Evolutionary conservation across 2,888 invertebrate species (phyloP).

Genomic region (Microctonus brassicae): DNA sequence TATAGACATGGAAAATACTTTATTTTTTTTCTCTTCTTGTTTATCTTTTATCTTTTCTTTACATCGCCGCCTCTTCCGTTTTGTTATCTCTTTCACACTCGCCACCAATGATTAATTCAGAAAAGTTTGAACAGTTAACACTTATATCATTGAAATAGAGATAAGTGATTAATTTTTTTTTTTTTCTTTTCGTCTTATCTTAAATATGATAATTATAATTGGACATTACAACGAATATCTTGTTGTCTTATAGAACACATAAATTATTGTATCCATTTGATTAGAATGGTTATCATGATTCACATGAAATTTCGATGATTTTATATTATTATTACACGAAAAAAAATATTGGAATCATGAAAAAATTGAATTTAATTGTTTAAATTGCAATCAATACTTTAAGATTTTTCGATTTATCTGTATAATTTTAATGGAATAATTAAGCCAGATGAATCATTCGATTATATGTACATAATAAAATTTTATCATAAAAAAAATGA

Average conservation of each 20-base stretch:
- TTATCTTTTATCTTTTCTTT: not conserved
- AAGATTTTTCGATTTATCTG: too few relatives aligned
- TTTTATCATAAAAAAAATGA: too few relatives aligned
- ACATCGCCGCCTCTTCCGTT: not conserved
- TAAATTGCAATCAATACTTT: too few relatives aligned
- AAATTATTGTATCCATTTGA: constrained; percentile 46
- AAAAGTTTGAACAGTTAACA: constrained; percentile 28
- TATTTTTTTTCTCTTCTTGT: constrained; percentile 1
- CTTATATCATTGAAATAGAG: constrained; percentile 26
- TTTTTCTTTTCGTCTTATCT: constrained; percentile 1
- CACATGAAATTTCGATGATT: not conserved
- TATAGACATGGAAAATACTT: constrained; percentile 33
- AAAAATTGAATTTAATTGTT: too few relatives aligned
- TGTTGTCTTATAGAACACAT: constrained; percentile 44
- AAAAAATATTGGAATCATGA: too few relatives aligned
- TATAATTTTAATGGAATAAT: too few relatives aligned
- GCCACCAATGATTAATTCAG: not conserved
- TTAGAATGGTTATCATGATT: constrained; percentile 9
- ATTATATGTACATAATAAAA: too few relatives aligned
- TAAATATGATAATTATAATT: constrained; percentile 43
- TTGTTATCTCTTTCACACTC: not conserved
- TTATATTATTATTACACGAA: not conserved
- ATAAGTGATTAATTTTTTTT: not conserved
- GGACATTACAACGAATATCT: constrained; percentile 41
- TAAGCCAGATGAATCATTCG: too few relatives aligned